A percentile compares a stretch with the other conserved stretches of the same genome.
Evolutionary conservation across 1,140 invertebrate genomes (phyloP).

Genomic region (Hypothenemus hampei): DNA sequence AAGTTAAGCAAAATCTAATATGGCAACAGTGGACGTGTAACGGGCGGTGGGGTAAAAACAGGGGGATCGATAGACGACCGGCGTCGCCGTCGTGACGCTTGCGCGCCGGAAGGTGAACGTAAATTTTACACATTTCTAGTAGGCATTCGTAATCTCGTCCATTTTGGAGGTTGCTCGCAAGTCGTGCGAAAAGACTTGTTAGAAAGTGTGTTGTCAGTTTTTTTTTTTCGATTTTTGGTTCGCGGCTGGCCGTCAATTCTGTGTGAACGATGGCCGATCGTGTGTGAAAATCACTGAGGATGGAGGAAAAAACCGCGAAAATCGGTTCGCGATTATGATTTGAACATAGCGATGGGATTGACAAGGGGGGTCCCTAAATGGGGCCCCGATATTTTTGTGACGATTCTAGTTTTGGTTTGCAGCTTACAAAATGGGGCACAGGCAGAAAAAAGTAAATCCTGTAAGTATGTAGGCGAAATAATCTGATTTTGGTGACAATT

Average conservation of each 20-base stretch:
- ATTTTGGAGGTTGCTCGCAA: constrained; percentile 2
- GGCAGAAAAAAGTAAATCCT: constrained; percentile 41
- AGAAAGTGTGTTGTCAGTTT: no score
- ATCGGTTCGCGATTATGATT: constrained; percentile 11
- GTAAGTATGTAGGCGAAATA: constrained; percentile 32
- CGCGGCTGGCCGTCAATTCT: neutral
- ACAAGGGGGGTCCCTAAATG: constrained; percentile 31
- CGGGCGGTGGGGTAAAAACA: no score
- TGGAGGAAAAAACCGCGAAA: neutral
- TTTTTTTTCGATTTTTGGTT: constrained; percentile 4
- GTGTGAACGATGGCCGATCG: neutral
- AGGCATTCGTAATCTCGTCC: constrained; percentile 24
- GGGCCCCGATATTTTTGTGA: constrained; percentile 30
- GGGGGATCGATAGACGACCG: constrained; percentile 37
- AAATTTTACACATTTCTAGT: constrained; percentile 30
- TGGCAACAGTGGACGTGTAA: no score
- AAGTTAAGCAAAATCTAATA: no score
- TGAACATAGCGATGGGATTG: constrained; percentile 33
- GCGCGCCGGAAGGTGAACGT: constrained; percentile 32
- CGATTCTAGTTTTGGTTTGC: constrained; percentile 17
- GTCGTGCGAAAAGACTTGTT: neutral
- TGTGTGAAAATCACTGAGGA: neutral
- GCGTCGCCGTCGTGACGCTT: constrained; percentile 18
- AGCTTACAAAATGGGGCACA: constrained; percentile 9
- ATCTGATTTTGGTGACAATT: no score